A percentile compares a stretch with the other conserved stretches of the same genome.
phyloP scores from a whole-genome alignment of 2,113 vertebrate species.

The Chionis minor region DNA sequence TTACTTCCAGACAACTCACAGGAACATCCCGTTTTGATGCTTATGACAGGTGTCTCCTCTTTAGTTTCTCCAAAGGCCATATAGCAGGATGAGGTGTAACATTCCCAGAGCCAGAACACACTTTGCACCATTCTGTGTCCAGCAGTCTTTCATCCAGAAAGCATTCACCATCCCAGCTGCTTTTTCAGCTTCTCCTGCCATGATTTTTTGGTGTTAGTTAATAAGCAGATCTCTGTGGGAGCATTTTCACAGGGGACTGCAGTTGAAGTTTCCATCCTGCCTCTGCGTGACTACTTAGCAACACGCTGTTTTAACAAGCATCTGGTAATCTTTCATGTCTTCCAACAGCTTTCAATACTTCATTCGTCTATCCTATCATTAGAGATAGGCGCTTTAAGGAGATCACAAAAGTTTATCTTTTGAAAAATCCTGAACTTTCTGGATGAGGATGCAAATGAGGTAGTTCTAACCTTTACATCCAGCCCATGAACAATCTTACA shows the following conservation, averaged over 20 bases:
- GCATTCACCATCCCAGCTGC: not conserved
- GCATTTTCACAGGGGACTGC: not conserved
- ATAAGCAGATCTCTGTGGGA: constrained; percentile 24
- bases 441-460: not conserved
- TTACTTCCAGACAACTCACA: not conserved
- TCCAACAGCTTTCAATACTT: constrained; percentile 3
- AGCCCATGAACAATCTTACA: not conserved
- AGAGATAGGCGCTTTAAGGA: not conserved
- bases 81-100: not conserved
- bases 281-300: not conserved
- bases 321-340: not conserved
- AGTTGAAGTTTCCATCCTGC: not conserved
- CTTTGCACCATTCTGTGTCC: not conserved
- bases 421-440: not conserved
- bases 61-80: not conserved
- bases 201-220: not conserved
- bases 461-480: not conserved
- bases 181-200: not conserved
- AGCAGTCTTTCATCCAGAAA: not conserved
- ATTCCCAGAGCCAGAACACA: not conserved
- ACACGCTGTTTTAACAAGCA: constrained; percentile 24
- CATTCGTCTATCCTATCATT: not conserved
- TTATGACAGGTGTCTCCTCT: not conserved
- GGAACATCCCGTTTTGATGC: not conserved
- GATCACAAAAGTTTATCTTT: not conserved